Base-by-base conservation (phyloP, 1,140 invertebrate genomes). In the Bombus difficillimus region DNA sequence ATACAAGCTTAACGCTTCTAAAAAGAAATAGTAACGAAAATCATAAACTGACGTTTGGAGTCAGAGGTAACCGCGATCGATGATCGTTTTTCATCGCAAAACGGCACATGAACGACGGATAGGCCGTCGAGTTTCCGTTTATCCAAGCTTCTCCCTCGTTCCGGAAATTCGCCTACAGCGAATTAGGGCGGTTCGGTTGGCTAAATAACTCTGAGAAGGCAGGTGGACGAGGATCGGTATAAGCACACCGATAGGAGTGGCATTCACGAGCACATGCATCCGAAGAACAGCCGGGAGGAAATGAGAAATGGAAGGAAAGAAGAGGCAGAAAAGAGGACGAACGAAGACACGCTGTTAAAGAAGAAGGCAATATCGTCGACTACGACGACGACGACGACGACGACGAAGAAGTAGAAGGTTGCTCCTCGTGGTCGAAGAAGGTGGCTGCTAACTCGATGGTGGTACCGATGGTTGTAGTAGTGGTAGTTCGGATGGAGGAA, bases 81-180 rank as follows among this genome's bases (percentile, higher is more conserved):
- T 25, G 18, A 28, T 59, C 39, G 25, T n/a, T 37, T 34, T 43
- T 79, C 76, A 28, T 34, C 15, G 15, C 37, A 37, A 43, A 32
- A 71, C 37, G 69, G 12, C 37, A 3, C 12, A 41, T 13, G 43
- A 41, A n/a, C 75, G 57, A n/a, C 75, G 57, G 15, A 39, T 47
- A 39, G 15, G 5, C 5, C 57, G 37, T 28, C 28, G 34, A 79
- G n/a, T 89, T 89, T 81, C 89, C 79, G 89, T 83, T 81, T 88
- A 73, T 72, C 43, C 28, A 75, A 83, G 43, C 28, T 73, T 82
- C 77, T 71, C 66, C 32, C 12, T 39, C 39, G 75, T 83, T 88
- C 89, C 88, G 89, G 86, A 90, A 91, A 90, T 86, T 90, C 64
- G 86, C 89, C 86, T 86, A 88, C 72, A 57, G 89, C 88, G 43